phyloP scores from a whole-genome alignment of 2,113 vertebrate genomes.

The Nothocercus julius region DNA sequence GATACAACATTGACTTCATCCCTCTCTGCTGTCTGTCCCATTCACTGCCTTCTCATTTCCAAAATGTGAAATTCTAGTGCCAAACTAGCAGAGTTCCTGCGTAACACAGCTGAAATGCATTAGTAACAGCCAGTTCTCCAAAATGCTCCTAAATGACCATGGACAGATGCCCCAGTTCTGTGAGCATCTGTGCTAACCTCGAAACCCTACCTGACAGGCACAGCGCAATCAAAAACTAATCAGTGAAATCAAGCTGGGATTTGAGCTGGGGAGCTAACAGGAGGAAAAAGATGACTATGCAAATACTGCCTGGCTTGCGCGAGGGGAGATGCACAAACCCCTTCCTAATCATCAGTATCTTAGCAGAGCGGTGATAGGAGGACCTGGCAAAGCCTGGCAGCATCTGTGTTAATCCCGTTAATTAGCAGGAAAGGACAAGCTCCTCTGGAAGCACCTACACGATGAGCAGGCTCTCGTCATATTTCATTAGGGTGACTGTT shows the following conservation, averaged over 20 bases:
- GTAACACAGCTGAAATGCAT: not conserved
- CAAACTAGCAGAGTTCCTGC: not conserved
- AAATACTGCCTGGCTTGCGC: conserved; percentile 6
- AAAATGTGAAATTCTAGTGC: not conserved
- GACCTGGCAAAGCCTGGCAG: conserved; percentile 17
- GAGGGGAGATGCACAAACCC: not conserved
- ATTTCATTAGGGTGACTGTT: conserved; percentile 46
- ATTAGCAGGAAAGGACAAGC: conserved; percentile 62
- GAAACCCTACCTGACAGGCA: conserved; percentile 24
- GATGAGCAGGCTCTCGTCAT: not conserved
- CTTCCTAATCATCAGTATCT: conserved; percentile 28
- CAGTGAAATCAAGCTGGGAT: conserved; percentile 55
- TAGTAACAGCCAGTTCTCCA: not conserved
- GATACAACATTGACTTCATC: not conserved
- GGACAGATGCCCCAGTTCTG: conserved; percentile 29
- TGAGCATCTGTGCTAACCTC: conserved; percentile 28
- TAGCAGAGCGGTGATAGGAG: not conserved
- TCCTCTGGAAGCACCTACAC: conserved; percentile 29
- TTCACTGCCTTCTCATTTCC: not conserved
- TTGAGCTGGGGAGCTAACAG: conserved; percentile 1
- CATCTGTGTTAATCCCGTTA: conserved; percentile 53
- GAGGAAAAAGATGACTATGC: conserved; percentile 27
- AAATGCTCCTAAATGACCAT: not conserved
- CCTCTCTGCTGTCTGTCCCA: not conserved
- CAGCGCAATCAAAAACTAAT: conserved; percentile 59